Base-by-base conservation (phyloP, 2,113 vertebrate species). In the Isichthys henryi region DNA sequence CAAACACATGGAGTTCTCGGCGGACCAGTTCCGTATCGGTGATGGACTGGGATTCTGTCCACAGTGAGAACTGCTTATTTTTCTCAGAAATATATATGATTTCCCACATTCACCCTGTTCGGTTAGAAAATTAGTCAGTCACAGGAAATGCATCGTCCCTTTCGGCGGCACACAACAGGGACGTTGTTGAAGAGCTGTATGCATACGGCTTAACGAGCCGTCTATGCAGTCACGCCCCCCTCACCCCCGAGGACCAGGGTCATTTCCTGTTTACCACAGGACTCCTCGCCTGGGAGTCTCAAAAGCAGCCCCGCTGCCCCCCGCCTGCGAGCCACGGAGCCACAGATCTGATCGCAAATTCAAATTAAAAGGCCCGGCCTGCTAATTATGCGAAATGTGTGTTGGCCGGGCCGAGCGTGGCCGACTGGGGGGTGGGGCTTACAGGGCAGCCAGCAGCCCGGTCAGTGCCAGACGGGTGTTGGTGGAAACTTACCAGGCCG, bases 261-360 rank as follows among this genome's bases (percentile, higher is more conserved):
- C 94, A 95, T 94, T 96, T 97, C 96, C 96, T 96, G 94, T 96
- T 96, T 97, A 95, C 93, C 93, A 89, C 93, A 91, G 90, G 92
- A 93, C 92, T 92, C 90, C 91, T 94, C 88, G 91, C 92, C 93
- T 92, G 94, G 94, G 93, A 93, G 94, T 93, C 92, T 92, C 93
- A 91, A 91, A 91, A 92, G 92, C 93, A 88, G 91, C 91, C 94
- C 95, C 95, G 94, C 94, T 88, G 89, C 0, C 90, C 88, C 0
- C 90, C 88, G 94, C 94, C 94, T 94, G 93, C 94, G 93, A 90
- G 91, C 92, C 93, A 93, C 88, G 62, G 90, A 93, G 94, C 93
- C 93, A 94, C 88, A 95, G 91, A 94, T 95, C 94, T 92, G 90
- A 94, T 93, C 93, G 91, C 91, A 95, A 95, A 94, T 95, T 94